A percentile compares a stretch with the other conserved stretches of the same genome.
phyloP scores from a whole-genome alignment of 1,140 invertebrate species.

The Antheraea pernyi region DNA sequence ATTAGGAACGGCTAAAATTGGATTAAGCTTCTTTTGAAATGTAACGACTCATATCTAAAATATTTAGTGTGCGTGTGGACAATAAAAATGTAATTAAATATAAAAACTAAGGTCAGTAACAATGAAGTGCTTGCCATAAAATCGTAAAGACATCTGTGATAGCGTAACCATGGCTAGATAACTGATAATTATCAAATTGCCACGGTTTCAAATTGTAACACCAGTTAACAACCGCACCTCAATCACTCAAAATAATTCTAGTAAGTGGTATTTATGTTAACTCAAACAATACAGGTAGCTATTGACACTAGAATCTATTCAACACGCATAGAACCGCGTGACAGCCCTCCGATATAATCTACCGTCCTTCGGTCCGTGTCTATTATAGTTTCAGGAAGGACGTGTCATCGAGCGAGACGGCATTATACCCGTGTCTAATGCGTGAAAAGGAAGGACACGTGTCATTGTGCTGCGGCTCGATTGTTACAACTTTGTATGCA shows the following conservation, averaged over 20 bases:
- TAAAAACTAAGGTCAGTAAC: no score
- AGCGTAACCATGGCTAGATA: no score
- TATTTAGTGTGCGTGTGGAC: no score
- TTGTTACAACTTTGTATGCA: slow-evolving; percentile 64
- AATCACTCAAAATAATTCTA: slow-evolving; percentile 6
- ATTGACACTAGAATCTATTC: slow-evolving; percentile 41
- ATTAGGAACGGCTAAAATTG: no score
- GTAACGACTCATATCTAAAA: no score
- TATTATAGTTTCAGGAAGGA: slow-evolving; percentile 55
- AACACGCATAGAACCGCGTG: slow-evolving; percentile 35
- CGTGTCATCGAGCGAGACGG: slow-evolving; percentile 56
- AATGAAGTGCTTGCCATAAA: no score
- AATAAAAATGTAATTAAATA: no score
- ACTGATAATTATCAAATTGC: no score
- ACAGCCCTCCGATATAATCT: slow-evolving; percentile 44
- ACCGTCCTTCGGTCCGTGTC: slow-evolving; percentile 37
- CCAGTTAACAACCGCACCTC: no score
- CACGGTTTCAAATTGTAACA: no score
- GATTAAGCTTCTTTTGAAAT: no score
- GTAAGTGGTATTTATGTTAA: neutral
- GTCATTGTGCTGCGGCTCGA: slow-evolving; percentile 62
- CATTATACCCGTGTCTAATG: slow-evolving; percentile 53
- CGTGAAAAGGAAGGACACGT: slow-evolving; percentile 59
- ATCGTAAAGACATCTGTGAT: no score
- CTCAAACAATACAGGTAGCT: slow-evolving; percentile 16